phyloP scores from a whole-genome alignment of 2,797 vertebrate genomes.

The Acanthopagrus latus region DNA sequence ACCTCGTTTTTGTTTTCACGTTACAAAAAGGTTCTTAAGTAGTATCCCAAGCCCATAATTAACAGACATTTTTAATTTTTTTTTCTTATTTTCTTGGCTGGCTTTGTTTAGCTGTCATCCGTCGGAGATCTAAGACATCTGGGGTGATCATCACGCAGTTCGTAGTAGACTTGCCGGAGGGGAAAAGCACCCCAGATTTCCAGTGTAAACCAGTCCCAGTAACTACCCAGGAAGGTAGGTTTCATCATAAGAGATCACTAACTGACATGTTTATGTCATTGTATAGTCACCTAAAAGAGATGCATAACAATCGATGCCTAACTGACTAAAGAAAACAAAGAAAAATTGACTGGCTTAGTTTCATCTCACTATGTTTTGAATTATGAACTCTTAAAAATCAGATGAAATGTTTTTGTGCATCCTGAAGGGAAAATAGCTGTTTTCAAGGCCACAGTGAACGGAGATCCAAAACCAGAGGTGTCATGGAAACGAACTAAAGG shows the following conservation, averaged over 20 bases:
- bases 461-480: constrained; percentile 87
- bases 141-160: constrained; percentile 87
- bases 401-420: constrained; percentile 14
- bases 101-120: constrained; percentile 65
- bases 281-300: not conserved
- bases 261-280: not conserved
- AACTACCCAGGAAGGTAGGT: constrained; percentile 87
- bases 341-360: not conserved
- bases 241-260: not conserved
- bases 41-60: not conserved
- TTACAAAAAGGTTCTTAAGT: not conserved
- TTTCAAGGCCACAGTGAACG: constrained; percentile 87
- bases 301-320: not conserved
- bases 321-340: not conserved
- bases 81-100: not conserved
- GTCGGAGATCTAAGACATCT: constrained; percentile 83
- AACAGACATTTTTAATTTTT: not conserved
- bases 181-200: constrained; percentile 88
- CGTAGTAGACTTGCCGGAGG: constrained; percentile 84
- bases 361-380: not conserved
- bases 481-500: constrained; percentile 84
- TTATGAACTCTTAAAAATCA: not conserved
- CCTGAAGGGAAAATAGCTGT: constrained; percentile 85
- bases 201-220: constrained; percentile 82
- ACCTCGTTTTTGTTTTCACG: not conserved